A percentile compares a stretch with the other conserved stretches of the same genome.
These are phyloP conservation scores for Stenichneumon culpator DNA, from an alignment of 2,888 invertebrate species.

Conservation along the genomic window DNA sequence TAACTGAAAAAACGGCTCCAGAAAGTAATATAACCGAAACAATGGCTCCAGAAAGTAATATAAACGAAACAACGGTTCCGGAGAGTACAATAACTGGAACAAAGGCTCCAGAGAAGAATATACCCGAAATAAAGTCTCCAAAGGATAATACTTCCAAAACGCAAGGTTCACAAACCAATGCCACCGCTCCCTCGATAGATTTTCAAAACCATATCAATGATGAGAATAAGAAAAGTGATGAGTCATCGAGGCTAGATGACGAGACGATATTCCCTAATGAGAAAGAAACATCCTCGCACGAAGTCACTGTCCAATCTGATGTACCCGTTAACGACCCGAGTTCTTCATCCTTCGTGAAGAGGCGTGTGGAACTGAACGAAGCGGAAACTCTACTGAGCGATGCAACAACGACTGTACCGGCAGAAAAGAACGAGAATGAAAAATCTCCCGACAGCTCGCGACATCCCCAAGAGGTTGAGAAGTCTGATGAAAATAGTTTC, in stretches of 20 bases:
- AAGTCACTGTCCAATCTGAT: background rate
- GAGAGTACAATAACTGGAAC: background rate
- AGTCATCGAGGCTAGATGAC: background rate
- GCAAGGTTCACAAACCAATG: background rate
- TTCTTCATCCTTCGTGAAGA: conserved; percentile 65
- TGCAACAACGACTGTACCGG: background rate
- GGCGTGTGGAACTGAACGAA: conserved; percentile 56
- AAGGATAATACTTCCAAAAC: too few relatives aligned
- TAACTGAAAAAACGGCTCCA: background rate
- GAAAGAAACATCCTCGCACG: background rate
- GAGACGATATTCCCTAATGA: background rate
- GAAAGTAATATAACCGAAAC: background rate
- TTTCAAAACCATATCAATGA: background rate
- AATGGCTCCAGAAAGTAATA: too few relatives aligned
- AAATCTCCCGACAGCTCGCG: background rate
- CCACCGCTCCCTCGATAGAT: background rate
- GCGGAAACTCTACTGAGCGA: conserved; percentile 54
- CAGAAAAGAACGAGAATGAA: background rate
- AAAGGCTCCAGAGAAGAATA: too few relatives aligned
- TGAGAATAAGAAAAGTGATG: background rate
- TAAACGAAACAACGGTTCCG: too few relatives aligned
- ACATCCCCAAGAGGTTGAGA: background rate
- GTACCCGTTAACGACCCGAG: background rate
- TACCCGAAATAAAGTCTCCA: too few relatives aligned
- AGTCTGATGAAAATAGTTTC: background rate